phyloP scores from a whole-genome alignment of 1,140 invertebrate species.

The Diabrotica undecimpunctata region DNA sequence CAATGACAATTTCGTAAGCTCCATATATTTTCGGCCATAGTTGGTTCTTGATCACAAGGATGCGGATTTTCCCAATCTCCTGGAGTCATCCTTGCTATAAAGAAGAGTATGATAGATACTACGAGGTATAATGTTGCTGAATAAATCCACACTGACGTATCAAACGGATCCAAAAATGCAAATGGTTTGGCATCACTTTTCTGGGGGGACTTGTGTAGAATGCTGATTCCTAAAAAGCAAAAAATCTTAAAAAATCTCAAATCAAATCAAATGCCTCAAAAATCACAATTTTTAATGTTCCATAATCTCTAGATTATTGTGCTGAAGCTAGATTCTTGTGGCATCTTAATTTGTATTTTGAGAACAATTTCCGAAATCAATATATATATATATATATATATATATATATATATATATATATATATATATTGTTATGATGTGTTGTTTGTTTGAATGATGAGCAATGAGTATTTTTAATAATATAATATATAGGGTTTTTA shows the following conservation, averaged over 20 bases:
- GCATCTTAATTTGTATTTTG: too few species aligned
- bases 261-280: too few species aligned
- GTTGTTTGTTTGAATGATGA: too few species aligned
- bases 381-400: too few species aligned
- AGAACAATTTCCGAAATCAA: too few species aligned
- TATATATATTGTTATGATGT: too few species aligned
- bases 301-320: constrained; percentile 38
- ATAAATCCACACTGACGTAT: constrained; percentile 88
- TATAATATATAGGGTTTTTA: too few species aligned
- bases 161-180: constrained; percentile 84
- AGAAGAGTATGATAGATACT: constrained; percentile 56
- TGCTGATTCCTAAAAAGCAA: constrained; percentile 64
- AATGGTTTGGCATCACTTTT: constrained; percentile 71
- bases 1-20: constrained; percentile 72
- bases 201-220: constrained; percentile 70
- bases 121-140: constrained; percentile 82
- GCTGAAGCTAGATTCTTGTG: too few species aligned
- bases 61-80: constrained; percentile 87
- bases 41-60: constrained; percentile 76
- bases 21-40: constrained; percentile 76
- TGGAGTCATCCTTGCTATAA: constrained; percentile 59
- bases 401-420: too few species aligned
- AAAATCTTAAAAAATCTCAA: background rate
- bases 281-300: too few species aligned
- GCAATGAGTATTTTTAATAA: too few species aligned